Evolutionary conservation across 1,140 invertebrate genomes (phyloP).

Genomic region (Danaus melanippus): DNA sequence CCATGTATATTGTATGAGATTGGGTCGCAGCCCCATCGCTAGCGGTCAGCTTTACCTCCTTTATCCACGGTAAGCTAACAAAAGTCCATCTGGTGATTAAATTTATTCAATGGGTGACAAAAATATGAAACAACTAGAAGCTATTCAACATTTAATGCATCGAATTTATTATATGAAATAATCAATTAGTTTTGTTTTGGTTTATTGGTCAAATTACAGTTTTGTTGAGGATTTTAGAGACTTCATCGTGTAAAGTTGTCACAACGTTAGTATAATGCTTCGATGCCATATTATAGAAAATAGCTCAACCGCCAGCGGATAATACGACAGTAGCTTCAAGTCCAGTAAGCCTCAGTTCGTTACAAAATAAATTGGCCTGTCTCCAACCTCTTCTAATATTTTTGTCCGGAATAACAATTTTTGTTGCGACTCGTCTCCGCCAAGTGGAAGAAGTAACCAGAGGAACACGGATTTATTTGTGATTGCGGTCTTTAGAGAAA

Average conservation of each 20-base stretch:
- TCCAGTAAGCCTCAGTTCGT: constrained; percentile 22
- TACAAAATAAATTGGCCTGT: constrained; percentile 28
- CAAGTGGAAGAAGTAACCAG: constrained; percentile 11
- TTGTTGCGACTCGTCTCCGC: constrained; percentile 12
- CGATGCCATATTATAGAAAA: no score
- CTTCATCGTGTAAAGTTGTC: no score
- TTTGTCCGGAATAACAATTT: constrained; percentile 31
- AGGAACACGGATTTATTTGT: constrained; percentile 5
- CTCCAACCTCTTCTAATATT: constrained; percentile 26
- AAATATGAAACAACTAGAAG: no score
- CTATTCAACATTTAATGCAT: no score
- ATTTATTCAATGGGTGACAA: no score
- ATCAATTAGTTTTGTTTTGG: no score
- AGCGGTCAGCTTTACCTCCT: no score
- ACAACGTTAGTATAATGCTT: no score
- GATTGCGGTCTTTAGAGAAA: constrained; percentile 5
- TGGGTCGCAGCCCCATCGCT: constrained; percentile 4
- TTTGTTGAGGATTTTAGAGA: constrained; percentile 1
- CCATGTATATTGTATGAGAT: constrained; percentile 14
- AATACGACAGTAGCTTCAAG: constrained; percentile 9
- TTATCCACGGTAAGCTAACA: no score
- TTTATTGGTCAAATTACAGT: no score
- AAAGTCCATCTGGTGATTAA: no score
- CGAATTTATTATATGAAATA: no score
- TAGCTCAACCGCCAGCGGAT: not conserved